phyloP scores from a whole-genome alignment of 1,140 invertebrate genomes.

The Pectinophora gossypiella region DNA sequence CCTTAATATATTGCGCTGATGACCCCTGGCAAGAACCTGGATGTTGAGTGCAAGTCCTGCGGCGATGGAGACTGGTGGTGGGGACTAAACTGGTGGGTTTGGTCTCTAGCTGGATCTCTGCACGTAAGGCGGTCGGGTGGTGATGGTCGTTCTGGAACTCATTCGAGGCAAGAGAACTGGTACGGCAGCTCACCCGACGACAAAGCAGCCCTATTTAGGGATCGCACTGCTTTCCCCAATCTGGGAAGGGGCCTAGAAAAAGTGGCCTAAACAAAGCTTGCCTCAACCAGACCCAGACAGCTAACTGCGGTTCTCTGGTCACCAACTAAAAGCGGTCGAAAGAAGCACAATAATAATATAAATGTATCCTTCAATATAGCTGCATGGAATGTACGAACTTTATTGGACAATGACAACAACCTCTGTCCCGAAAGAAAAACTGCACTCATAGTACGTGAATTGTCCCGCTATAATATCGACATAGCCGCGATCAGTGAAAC shows the following conservation, averaged over 20 bases:
- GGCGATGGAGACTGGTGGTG: constrained; percentile 6
- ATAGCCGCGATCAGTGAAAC: constrained; percentile 26
- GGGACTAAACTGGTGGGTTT: not conserved
- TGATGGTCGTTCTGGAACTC: not conserved
- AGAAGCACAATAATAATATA: constrained; percentile 2
- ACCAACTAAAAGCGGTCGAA: constrained; percentile 18
- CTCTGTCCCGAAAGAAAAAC: constrained; percentile 23
- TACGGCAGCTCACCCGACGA: not conserved
- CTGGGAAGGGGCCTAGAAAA: constrained; percentile 28
- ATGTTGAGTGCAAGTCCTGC: constrained; percentile 3
- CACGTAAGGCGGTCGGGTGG: constrained; percentile 2
- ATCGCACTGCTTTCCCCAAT: constrained; percentile 25
- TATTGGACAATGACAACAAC: constrained; percentile 15
- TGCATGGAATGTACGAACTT: constrained; percentile 21
- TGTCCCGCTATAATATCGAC: constrained; percentile 20
- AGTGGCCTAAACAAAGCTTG: constrained; percentile 24
- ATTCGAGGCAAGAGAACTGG: not conserved
- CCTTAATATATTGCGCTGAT: constrained; percentile 9
- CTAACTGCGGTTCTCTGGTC: constrained; percentile 19
- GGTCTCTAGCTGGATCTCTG: constrained; percentile 2
- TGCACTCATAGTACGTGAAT: constrained; percentile 19
- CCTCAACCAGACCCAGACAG: constrained; percentile 7
- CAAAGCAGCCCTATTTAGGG: constrained; percentile 11
- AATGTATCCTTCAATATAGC: constrained; percentile 4
- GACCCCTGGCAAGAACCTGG: not conserved